A percentile compares a stretch with the other conserved stretches of the same genome.
Conservation (phyloP, 2,797 vertebrate genomes). For the Rhabdomys pumilio region DNA sequence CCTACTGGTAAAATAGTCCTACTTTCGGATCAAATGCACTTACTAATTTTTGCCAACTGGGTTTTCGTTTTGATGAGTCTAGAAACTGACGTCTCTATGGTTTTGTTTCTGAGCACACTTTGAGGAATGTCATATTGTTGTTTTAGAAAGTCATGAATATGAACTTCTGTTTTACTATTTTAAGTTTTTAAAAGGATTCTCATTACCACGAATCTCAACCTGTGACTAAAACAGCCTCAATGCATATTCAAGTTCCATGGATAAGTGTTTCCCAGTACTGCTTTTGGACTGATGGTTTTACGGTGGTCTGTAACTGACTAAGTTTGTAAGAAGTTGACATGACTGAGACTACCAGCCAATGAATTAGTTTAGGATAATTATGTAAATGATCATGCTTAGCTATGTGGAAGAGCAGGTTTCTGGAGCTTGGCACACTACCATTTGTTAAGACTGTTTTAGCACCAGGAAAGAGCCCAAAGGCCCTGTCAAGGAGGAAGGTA, state of each 20-base stretch:
- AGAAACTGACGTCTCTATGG: neutral
- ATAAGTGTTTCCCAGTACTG: neutral
- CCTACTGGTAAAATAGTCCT: neutral
- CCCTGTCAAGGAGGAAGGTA: fast-evolving
- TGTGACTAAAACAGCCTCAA: neutral
- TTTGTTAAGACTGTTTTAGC: slow-evolving; percentile 2
- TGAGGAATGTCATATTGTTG: neutral
- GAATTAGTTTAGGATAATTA: neutral
- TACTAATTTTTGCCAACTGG: neutral
- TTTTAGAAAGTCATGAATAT: neutral
- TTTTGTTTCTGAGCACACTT: neutral
- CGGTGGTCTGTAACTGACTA: neutral
- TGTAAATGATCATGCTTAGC: neutral
- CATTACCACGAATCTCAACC: neutral
- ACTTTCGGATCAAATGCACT: neutral
- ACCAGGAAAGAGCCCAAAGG: neutral
- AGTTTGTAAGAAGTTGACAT: neutral
- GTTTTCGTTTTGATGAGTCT: neutral
- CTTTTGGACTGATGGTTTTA: neutral
- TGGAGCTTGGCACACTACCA: neutral
- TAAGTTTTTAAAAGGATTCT: neutral
- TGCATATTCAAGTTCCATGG: neutral
- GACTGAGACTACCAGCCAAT: neutral
- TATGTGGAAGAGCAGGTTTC: neutral
- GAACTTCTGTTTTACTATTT: neutral